Evolutionary conservation across 2,797 vertebrate species (phyloP), one percentile per base, ranked within the genome.

Genomic region (Sebastes reedi): DNA sequence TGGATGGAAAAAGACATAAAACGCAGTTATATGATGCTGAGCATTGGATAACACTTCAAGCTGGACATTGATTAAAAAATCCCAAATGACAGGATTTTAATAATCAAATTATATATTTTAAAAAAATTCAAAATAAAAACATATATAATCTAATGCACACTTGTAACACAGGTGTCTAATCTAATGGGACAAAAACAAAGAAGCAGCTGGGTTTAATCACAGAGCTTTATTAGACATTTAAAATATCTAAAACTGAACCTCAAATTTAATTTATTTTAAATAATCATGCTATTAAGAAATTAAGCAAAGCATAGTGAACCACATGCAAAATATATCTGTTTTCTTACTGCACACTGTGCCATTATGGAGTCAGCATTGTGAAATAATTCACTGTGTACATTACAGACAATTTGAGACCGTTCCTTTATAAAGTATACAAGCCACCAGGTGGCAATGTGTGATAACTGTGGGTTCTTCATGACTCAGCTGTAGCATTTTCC

Each of bases 371-470:
- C 60, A 56, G 34, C 16, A 54, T 10, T 27, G 30, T 66, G 16
- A 42, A 73, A 65, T 25, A 25, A 67, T 52, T 64, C 14, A 69
- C 34, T 13, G 2, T 72, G 22, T 56, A 18, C 25, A 25, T 42
- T 7, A 32, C 1, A 32, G 18, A 75, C 3, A 39, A 5, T 10
- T 29, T 65, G 24, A 54, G 18, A n/a, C 27, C 2, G 22, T 32
- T 9, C 11, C 5, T 71, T 18, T 32, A 11, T 30, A 8, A 56
- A 68, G 20, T 20, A 59, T 22, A 22, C 20, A 34, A n/a, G 12
- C 91, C 94, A 94, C 83, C 46, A 92, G 94, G 82, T 88, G 94
- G 90, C 91, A 88, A 64, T 88, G 60, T 75, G 68, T 66, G 62
- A 82, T 55, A 88, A 79, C 62, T 66, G n/a, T 82, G 56, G 4